Evolutionary conservation across 2,888 invertebrate species (phyloP).

Genomic region (Lasius platythorax): DNA sequence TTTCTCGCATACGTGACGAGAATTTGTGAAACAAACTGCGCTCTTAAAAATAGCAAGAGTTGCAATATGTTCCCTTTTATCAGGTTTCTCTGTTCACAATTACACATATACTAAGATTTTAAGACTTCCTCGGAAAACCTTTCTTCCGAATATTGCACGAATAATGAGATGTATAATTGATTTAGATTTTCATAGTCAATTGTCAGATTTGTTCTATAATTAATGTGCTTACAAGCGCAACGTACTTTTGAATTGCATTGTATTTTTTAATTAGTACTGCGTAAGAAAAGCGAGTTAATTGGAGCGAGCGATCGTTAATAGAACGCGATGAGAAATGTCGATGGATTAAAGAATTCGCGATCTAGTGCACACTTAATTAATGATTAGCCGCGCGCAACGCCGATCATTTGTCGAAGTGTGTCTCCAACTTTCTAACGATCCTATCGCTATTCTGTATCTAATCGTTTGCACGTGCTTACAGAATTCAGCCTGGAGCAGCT

Average conservation of each 20-base stretch:
- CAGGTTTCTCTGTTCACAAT: background rate
- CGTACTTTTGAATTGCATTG: background rate
- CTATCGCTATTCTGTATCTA: slow-evolving; percentile 38
- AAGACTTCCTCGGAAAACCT: background rate
- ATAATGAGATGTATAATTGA: background rate
- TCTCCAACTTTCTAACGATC: slow-evolving; percentile 62
- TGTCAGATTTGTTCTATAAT: slow-evolving; percentile 1
- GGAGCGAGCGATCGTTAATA: slow-evolving; percentile 43
- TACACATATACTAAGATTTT: background rate
- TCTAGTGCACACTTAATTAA: slow-evolving; percentile 39
- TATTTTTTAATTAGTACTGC: no score
- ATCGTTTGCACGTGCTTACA: slow-evolving; percentile 79
- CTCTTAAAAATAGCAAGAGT: slow-evolving; percentile 35
- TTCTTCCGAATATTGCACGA: background rate
- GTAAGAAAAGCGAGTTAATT: slow-evolving; percentile 49
- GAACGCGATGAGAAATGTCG: slow-evolving; percentile 16
- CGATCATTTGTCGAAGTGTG: slow-evolving; percentile 42
- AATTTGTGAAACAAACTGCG: slow-evolving; percentile 16
- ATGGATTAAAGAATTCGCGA: slow-evolving; percentile 14
- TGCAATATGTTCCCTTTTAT: background rate
- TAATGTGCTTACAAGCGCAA: background rate
- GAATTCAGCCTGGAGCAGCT: slow-evolving; percentile 89
- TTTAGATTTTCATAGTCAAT: background rate
- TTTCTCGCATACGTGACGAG: slow-evolving; percentile 37
- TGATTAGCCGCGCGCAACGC: slow-evolving; percentile 43